Evolutionary conservation across 2,888 invertebrate species (phyloP).

Genomic region (Drosophila mercatorum): DNA sequence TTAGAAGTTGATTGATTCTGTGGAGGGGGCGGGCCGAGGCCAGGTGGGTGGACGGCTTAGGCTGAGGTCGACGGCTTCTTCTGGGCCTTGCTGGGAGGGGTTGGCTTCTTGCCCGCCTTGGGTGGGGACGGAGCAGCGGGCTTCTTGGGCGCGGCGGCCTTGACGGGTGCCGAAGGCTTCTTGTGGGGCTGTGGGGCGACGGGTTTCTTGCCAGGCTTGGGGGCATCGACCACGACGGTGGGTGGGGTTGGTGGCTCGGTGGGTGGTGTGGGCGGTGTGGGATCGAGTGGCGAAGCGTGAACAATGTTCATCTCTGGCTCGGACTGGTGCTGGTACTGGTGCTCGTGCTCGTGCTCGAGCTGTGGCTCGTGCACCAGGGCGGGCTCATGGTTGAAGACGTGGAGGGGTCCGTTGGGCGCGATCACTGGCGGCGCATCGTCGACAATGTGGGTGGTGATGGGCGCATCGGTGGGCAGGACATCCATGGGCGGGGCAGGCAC

Average conservation of each 20-base stretch:
- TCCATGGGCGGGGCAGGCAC: conserved; percentile 78
- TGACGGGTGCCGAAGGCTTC: conserved; percentile 40
- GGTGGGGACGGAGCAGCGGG: conserved; percentile 41
- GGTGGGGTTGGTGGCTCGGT: conserved; percentile 55
- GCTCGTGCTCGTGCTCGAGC: conserved; percentile 16
- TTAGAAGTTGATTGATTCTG: conserved; percentile 18
- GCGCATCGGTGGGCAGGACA: conserved; percentile 73
- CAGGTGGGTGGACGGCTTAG: neutral
- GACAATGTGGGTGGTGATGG: conserved; percentile 43
- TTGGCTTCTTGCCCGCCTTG: conserved; percentile 59
- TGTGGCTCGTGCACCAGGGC: conserved; percentile 10
- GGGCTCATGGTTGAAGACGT: neutral
- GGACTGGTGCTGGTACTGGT: conserved; percentile 14
- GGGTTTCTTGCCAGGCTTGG: conserved; percentile 60
- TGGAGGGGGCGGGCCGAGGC: neutral
- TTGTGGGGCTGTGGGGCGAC: conserved; percentile 55
- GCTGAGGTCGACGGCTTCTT: conserved; percentile 60
- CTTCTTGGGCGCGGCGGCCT: conserved; percentile 62
- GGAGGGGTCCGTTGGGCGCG: neutral
- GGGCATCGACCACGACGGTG: conserved; percentile 40
- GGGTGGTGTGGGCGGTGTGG: conserved; percentile 60
- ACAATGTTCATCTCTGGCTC: conserved; percentile 9
- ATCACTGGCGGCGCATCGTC: conserved; percentile 50
- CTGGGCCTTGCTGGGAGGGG: conserved; percentile 58
- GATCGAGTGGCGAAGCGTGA: conserved; percentile 37